These are phyloP conservation scores for Palythoa grandis DNA, from an alignment of 92 coral and sea anemone genomes.

Conservation along the genomic window DNA sequence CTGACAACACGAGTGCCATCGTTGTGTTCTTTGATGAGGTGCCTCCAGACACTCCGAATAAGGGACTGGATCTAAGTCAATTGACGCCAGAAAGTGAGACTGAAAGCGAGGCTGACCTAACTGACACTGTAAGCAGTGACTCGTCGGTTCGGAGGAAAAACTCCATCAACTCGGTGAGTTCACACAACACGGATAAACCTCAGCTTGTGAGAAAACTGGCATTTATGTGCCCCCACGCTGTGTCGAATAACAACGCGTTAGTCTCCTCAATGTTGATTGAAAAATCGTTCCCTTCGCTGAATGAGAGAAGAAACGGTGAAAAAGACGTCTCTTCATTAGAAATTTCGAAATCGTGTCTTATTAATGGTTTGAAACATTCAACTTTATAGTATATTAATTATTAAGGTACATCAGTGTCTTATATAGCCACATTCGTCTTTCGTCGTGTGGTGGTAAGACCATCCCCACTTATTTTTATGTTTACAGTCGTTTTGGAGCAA, in stretches of 20 bases:
- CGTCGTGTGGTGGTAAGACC: neutral
- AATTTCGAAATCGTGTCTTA: neutral
- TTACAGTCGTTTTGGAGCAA: too few species aligned
- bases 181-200: constrained; percentile 60
- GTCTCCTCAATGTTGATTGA: constrained; percentile 38
- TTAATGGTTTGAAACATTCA: constrained; percentile 22
- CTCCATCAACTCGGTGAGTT: constrained; percentile 12
- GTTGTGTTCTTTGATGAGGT: constrained; percentile 90
- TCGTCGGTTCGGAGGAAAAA: constrained; percentile 57
- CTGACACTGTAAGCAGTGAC: constrained; percentile 64
- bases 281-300: constrained; percentile 6
- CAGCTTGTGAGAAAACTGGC: constrained; percentile 79
- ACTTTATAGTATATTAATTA: constrained; percentile 1
- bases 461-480: too few species aligned
- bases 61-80: constrained; percentile 49
- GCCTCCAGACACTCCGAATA: constrained; percentile 44
- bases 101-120: constrained; percentile 79
- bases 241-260: constrained; percentile 4
- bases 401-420: neutral
- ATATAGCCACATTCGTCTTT: neutral
- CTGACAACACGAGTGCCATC: constrained; percentile 91
- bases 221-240: constrained; percentile 62
- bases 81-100: constrained; percentile 72
- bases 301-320: constrained; percentile 12
- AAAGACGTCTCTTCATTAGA: constrained; percentile 4